Percentiles rank a stretch among this genome's conserved stretches.
Conservation (phyloP, 2,797 vertebrate genomes). For the Spondyliosoma cantharus region DNA sequence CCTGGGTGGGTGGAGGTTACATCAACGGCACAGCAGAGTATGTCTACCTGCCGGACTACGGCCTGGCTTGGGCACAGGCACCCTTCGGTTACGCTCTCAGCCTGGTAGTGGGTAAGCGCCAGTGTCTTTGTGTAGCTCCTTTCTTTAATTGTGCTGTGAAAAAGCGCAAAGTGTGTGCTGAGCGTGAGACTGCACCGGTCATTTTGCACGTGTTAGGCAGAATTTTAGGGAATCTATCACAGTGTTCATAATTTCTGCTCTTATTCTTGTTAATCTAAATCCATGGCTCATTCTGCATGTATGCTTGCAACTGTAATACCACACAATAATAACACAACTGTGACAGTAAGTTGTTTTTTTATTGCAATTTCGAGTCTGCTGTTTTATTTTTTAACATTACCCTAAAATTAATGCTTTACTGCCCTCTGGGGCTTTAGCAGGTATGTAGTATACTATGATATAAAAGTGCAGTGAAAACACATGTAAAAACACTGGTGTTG, state of each 20-base stretch:
- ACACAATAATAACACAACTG: not conserved
- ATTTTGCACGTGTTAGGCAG: not conserved
- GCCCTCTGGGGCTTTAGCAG: too few species aligned
- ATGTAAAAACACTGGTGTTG: not conserved
- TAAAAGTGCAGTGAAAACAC: not conserved
- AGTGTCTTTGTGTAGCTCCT: not conserved
- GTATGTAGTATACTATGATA: not conserved
- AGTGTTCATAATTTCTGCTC: not conserved
- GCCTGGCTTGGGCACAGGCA: constrained; percentile 97
- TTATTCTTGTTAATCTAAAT: not conserved
- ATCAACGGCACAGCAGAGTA: constrained; percentile 99
- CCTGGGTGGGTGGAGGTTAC: constrained; percentile 99
- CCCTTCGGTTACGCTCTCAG: constrained; percentile 98
- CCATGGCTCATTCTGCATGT: too few species aligned
- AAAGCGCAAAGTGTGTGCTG: not conserved
- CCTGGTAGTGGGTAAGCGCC: constrained; percentile 91
- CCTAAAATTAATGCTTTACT: not conserved
- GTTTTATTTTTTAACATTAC: not conserved
- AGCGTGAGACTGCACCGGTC: not conserved
- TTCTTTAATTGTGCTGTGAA: not conserved
- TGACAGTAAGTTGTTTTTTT: too few species aligned
- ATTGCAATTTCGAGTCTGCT: not conserved
- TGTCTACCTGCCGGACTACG: constrained; percentile 93
- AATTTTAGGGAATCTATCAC: not conserved
- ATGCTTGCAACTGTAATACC: too few species aligned